Base-by-base conservation (phyloP, 2,888 invertebrate species). In the Odontocolon sp. region DNA sequence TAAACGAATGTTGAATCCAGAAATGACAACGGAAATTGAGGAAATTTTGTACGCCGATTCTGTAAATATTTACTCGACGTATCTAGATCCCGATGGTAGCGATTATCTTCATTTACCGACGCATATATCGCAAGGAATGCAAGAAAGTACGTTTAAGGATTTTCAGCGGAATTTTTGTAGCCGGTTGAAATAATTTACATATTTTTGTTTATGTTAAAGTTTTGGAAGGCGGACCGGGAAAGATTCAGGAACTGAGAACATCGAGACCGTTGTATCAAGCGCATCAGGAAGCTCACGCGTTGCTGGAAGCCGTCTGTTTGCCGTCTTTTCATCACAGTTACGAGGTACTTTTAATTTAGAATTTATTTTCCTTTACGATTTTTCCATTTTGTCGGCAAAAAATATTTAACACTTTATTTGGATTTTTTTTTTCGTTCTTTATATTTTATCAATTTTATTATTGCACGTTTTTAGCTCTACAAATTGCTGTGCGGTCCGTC, bases 301-400 rank as follows among this genome's bases (percentile, higher is more conserved):
- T 94, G 2, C 91, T 97, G 82, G 96, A 96, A 88, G 94, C 93
- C 80, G 92, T 93, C 73, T 95, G 95, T 92, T 91, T 96, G 78
- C 95, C 96, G 8, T 92, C 94, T 84, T 97, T 96, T 91, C 94
- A 96, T 88, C 95, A 96, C 85, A 96, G 96, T 87, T 95, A 95
- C 90, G 94, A 95, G 91, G 95, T 96, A 91, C n/a, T n/a, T n/a
- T 26, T 40, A 71, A 21, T 18, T 77, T 63, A 28, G 28, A 4
- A 70, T 50, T 21, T 40, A 78, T 67, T 80, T 80, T 74, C 59
- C 31, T 14, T 59, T 70, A 23, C 9, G 69, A 16, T 23, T 28
- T 63, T 61, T 21, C 18, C 11, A 11, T 56, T 6, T n/a, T 0
- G 18, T 3, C 3, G 8, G 8, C 8, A 6, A 23, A 14, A 11